Base-by-base conservation (phyloP, 2,888 invertebrate genomes). In the Amitus sp. region DNA sequence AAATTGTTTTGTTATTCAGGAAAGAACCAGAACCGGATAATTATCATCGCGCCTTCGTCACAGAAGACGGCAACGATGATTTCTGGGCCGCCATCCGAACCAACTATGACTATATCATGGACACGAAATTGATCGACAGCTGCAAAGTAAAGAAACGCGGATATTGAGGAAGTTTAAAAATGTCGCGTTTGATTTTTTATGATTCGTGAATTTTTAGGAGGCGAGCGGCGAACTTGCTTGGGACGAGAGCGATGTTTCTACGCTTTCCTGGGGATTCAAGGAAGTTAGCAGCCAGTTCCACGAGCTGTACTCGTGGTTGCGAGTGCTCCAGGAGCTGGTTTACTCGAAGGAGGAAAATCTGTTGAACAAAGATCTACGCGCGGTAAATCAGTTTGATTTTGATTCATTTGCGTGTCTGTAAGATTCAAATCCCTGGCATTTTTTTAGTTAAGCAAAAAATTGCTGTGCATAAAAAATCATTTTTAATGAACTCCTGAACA, bases 101-200 rank as follows among this genome's bases (percentile, higher is more conserved):
- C 54, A 93, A 94, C 83, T 96, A 96, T 84, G 92, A 95, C 82
- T 96, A 94, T 83, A 93, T 96, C 78, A 96, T 96, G 96, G 95
- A 95, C 83, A 94, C 93, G 76, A 92, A 95, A 83, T 90, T 96
- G 71, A 91, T 96, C 65, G 94, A 95, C 79, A 90, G 91, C 71
- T 96, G 96, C 85, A 88, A 89, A 82, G 90, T 90, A 82, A n/a
- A n/a, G n/a, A n/a, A n/a, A n/a, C n/a, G n/a, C n/a, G n/a, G n/a
- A n/a, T n/a, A n/a, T n/a, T n/a, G n/a, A n/a, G n/a, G n/a, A n/a
- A n/a, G n/a, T n/a, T n/a, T n/a, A n/a, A n/a, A n/a, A n/a, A n/a
- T n/a, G n/a, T n/a, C n/a, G n/a, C 30, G 4, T 20, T 27, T 47
- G 13, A 7, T 47, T 3, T n/a, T 6, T 5, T 23, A 23, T 5